Evolutionary conservation across 2,888 invertebrate genomes (phyloP).

Genomic region (Hetaerina titia): DNA sequence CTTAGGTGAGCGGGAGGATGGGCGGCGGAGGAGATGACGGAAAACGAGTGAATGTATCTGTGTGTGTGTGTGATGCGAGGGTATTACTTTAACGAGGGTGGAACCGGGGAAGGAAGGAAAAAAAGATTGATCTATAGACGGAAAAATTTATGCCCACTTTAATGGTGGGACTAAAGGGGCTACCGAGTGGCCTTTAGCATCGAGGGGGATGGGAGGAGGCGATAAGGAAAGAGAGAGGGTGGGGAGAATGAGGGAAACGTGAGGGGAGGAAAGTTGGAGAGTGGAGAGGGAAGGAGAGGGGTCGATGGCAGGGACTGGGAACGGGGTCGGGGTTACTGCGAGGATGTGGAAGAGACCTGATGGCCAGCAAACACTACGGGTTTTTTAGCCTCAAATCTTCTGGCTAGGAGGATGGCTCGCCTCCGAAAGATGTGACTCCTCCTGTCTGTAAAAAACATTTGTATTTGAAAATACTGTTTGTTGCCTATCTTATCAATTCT

Average conservation of each 20-base stretch:
- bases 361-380: no score
- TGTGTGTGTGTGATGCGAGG: conserved; percentile 12
- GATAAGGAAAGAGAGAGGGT: conserved; percentile 16
- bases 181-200: conserved; percentile 57
- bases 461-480: no score
- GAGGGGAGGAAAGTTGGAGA: neutral
- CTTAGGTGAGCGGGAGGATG: neutral
- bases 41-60: neutral
- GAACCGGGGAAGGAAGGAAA: neutral
- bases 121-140: conserved; percentile 59
- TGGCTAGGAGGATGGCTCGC: no score
- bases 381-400: no score
- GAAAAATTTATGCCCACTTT: conserved; percentile 62
- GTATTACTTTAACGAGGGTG: conserved; percentile 63
- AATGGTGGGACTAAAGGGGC: conserved; percentile 51
- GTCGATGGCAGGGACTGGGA: no score
- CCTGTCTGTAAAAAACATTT: no score
- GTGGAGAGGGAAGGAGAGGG: neutral
- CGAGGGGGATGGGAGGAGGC: neutral
- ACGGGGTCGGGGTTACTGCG: no score
- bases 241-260: no score
- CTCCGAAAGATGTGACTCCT: no score
- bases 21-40: neutral
- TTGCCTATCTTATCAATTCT: no score
- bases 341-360: no score